Conservation (phyloP, 2,113 vertebrate species). For the Desmodus rotundus region DNA sequence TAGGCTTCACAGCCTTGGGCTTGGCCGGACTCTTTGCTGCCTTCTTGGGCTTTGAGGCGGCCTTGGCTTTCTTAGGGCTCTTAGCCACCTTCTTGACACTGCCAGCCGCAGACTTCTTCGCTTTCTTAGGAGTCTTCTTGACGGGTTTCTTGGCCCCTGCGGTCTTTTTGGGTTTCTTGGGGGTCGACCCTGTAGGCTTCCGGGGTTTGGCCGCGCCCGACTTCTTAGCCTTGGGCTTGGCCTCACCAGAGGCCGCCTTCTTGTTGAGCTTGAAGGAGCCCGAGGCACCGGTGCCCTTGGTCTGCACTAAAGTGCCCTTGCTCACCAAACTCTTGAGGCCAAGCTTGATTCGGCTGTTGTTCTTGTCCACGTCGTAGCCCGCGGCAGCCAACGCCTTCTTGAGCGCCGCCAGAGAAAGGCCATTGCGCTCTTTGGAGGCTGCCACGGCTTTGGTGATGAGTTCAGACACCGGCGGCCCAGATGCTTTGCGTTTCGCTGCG, state of each 20-base stretch:
- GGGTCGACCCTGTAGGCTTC: not conserved
- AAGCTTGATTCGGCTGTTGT: slow-evolving; percentile 80
- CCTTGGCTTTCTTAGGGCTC: slow-evolving; percentile 57
- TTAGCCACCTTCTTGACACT: slow-evolving; percentile 57
- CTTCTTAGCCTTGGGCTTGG: slow-evolving; percentile 61
- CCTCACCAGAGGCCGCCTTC: slow-evolving; percentile 38
- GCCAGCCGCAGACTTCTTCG: slow-evolving; percentile 26
- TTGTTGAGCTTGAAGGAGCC: slow-evolving; percentile 78
- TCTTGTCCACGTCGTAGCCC: slow-evolving; percentile 86
- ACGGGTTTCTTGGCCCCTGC: not conserved
- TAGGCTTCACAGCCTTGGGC: slow-evolving; percentile 66
- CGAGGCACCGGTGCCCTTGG: slow-evolving; percentile 75
- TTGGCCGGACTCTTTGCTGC: slow-evolving; percentile 70
- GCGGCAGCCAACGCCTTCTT: slow-evolving; percentile 81
- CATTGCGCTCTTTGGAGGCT: slow-evolving; percentile 72
- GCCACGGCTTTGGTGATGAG: slow-evolving; percentile 75
- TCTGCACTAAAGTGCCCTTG: slow-evolving; percentile 73
- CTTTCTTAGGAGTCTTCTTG: slow-evolving; percentile 64
- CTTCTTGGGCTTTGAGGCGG: slow-evolving; percentile 53
- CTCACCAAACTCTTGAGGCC: slow-evolving; percentile 72
- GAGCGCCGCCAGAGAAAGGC: slow-evolving; percentile 73
- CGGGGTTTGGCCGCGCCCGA: not conserved
- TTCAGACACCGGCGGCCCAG: slow-evolving; percentile 33
- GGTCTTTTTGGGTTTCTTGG: slow-evolving; percentile 57
- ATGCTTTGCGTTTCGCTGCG: slow-evolving; percentile 50